Evolutionary conservation across 2,888 invertebrate species (phyloP).

Genomic region (Lepeophtheirus nordmannii): DNA sequence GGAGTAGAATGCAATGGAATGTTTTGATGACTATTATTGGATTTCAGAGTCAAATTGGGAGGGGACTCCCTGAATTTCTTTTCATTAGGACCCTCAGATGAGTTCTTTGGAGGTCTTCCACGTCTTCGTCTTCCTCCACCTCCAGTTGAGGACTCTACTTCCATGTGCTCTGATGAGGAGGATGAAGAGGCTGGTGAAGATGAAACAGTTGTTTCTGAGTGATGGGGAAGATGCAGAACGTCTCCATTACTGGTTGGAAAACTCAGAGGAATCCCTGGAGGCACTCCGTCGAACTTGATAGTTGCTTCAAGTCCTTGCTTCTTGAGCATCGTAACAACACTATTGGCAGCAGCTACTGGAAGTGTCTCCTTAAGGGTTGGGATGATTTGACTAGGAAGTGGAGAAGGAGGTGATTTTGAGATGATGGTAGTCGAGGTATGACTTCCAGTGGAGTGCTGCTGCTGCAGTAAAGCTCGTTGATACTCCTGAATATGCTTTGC

Average conservation of each 20-base stretch:
- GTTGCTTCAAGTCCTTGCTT: not conserved
- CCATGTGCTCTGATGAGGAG: not conserved
- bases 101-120: conserved; percentile 20
- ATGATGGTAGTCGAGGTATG: not conserved
- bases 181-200: conserved; percentile 5
- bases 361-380: not conserved
- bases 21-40: not conserved
- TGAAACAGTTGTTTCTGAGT: not conserved
- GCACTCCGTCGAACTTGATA: not conserved
- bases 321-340: conserved; percentile 1
- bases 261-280: not conserved
- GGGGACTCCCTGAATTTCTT: not conserved
- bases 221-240: not conserved
- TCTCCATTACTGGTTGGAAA: not conserved
- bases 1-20: conserved; percentile 8
- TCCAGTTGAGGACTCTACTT: not conserved
- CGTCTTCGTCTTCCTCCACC: not conserved
- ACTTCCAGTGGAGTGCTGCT: not conserved
- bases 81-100: not conserved
- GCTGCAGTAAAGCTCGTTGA: conserved; percentile 7
- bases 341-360: not conserved
- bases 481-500: conserved; percentile 13
- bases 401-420: not conserved
- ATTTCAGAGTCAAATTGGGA: not conserved
- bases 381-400: not conserved